Evolutionary conservation across 2,113 vertebrate genomes (phyloP).

Genomic region (Erinaceus europaeus): DNA sequence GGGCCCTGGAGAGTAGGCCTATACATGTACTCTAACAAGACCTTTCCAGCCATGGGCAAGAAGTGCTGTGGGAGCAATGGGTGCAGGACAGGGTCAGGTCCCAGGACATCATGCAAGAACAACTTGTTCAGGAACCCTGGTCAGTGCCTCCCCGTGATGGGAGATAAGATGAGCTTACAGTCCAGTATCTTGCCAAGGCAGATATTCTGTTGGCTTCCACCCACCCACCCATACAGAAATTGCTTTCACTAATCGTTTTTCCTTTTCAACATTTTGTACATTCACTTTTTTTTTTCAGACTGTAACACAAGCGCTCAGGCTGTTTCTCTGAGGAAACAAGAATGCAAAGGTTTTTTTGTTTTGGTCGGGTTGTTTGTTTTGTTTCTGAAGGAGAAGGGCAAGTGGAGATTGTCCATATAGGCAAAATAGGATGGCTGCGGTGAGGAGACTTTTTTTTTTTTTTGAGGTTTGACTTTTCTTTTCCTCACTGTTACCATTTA

Average conservation of each 20-base stretch:
- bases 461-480: too few relatives aligned
- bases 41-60: background rate
- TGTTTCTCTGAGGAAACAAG: conserved; percentile 19
- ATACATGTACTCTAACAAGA: background rate
- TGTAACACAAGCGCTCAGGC: background rate
- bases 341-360: background rate
- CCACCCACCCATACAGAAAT: background rate
- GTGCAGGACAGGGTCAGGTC: background rate
- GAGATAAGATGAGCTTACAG: background rate
- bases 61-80: background rate
- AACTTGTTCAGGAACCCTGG: conserved; percentile 8
- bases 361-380: too few relatives aligned
- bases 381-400: conserved; percentile 14
- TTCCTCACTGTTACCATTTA: too few relatives aligned
- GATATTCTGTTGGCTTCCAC: conserved; percentile 25
- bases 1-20: background rate
- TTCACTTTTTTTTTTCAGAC: conserved; percentile 26
- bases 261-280: background rate
- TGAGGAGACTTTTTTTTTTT: background rate
- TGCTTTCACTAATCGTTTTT: background rate
- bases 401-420: conserved; percentile 1
- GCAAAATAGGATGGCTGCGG: background rate
- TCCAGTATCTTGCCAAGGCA: conserved; percentile 15
- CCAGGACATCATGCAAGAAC: background rate
- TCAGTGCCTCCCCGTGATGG: background rate